These are phyloP conservation scores for Polia nebulosa DNA, from an alignment of 2,888 invertebrate genomes.

Conservation along the genomic window DNA sequence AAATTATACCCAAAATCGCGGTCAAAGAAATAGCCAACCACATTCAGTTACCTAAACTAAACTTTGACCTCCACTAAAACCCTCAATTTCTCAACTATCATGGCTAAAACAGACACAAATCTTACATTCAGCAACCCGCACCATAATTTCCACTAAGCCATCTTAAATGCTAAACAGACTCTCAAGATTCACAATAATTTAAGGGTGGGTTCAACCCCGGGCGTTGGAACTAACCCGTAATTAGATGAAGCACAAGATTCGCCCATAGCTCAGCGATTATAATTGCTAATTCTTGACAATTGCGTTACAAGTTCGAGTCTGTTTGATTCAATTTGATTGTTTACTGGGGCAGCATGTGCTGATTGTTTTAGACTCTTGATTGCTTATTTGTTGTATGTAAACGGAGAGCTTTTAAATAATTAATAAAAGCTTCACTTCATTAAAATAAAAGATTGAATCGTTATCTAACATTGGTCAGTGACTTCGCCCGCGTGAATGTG, in stretches of 20 bases:
- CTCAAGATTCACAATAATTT: conserved; percentile 52
- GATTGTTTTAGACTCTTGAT: conserved; percentile 19
- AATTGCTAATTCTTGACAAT: conserved; percentile 56
- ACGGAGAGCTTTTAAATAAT: background rate
- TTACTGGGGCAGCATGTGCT: conserved; percentile 39
- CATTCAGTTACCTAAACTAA: background rate
- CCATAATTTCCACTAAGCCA: conserved; percentile 34
- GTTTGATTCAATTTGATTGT: conserved; percentile 48
- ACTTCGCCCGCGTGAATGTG: too few relatives aligned
- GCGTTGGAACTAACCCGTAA: conserved; percentile 26
- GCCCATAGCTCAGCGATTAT: conserved; percentile 54
- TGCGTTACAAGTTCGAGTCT: conserved; percentile 47
- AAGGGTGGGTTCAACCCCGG: conserved; percentile 38
- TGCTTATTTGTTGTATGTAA: conserved; percentile 10
- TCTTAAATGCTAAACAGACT: conserved; percentile 46
- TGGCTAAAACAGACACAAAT: conserved; percentile 28
- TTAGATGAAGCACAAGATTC: conserved; percentile 47
- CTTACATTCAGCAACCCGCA: conserved; percentile 21
- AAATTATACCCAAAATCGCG: background rate
- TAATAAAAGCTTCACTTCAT: background rate
- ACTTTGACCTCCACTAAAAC: background rate
- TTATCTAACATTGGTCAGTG: too few relatives aligned
- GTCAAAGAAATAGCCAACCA: background rate
- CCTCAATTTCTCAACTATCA: conserved; percentile 18
- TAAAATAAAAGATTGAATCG: too few relatives aligned